Evolutionary conservation across 2,113 vertebrate genomes (phyloP), one percentile per base, ranked within the genome.

Genomic region (Azemiops feae): DNA sequence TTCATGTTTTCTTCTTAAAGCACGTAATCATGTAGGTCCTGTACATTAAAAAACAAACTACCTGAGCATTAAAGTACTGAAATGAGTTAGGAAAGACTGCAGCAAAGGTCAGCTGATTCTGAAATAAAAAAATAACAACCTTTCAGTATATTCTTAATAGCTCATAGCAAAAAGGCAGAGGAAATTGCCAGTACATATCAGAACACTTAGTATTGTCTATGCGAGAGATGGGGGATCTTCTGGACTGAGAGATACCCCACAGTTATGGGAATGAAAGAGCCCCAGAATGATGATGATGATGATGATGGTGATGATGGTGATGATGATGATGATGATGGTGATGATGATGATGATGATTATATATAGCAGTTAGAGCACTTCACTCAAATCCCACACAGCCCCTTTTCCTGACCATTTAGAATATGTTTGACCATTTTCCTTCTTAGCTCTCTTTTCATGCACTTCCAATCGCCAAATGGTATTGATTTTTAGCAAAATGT

Each of bases 51-150:
- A 96, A n/a, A 7, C 86, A 88, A n/a, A 94, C 94, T 94, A 94
- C 93, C 92, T 94, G 89, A 92, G 89, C 85, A 94, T 74, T 25
- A 91, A 94, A 91, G 52, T 95, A 60, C 87, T 88, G 93, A 95
- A 95, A 91, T 92, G 93, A 95, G 92, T 93, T 96, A 87, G 95
- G 91, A 91, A 96, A 96, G 95, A 96, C 95, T 93, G 95, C 86
- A 89, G 95, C 90, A 91, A 86, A 93, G 47, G 60, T 89, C 87
- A 94, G 94, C 92, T 95, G 93, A 96, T 94, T 94, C 91, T 53
- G 1, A 2, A 96, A 91, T 91, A 93, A 90, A 93, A 92, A 91
- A 50, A 50, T 50, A 50, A 96, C 95, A 91, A 94, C 93, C 89
- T 90, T 96, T 89, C 0, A 12, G 58, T 94, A 1, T 2, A 0